phyloP scores from a whole-genome alignment of 2,888 invertebrate genomes.

The Ametastegia equiseti region DNA sequence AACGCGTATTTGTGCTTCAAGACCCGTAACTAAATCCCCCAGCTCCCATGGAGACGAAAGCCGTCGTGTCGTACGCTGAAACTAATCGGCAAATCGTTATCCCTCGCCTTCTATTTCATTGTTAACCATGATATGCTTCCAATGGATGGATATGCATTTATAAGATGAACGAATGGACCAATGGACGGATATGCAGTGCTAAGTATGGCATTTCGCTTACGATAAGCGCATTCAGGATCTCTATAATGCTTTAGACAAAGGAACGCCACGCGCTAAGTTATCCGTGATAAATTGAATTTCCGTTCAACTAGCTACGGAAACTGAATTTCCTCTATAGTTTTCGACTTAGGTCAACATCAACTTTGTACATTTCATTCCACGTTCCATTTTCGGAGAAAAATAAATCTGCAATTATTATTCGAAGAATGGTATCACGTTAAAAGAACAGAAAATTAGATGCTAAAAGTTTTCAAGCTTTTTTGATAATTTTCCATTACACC shows the following conservation, averaged over 20 bases:
- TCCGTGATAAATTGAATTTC: not conserved
- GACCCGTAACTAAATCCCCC: slow-evolving; percentile 34
- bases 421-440: no score
- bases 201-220: slow-evolving; percentile 22
- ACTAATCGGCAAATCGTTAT: slow-evolving; percentile 28
- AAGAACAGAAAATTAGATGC: no score
- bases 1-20: slow-evolving; percentile 21
- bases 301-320: not conserved
- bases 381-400: no score
- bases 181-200: not conserved
- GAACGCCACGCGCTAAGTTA: not conserved
- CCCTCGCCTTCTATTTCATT: slow-evolving; percentile 14
- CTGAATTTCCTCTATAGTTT: not conserved
- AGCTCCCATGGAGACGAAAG: slow-evolving; percentile 19
- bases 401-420: no score
- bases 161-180: not conserved
- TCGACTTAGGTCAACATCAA: not conserved
- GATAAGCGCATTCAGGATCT: slow-evolving; percentile 6
- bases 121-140: not conserved
- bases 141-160: not conserved
- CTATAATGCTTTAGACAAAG: slow-evolving; percentile 7
- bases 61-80: slow-evolving; percentile 2
- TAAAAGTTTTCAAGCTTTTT: no score
- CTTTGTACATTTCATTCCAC: not conserved
- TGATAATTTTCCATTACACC: no score